Evolutionary conservation across 2,113 vertebrate species (phyloP).

Genomic region (Eolophus roseicapilla): DNA sequence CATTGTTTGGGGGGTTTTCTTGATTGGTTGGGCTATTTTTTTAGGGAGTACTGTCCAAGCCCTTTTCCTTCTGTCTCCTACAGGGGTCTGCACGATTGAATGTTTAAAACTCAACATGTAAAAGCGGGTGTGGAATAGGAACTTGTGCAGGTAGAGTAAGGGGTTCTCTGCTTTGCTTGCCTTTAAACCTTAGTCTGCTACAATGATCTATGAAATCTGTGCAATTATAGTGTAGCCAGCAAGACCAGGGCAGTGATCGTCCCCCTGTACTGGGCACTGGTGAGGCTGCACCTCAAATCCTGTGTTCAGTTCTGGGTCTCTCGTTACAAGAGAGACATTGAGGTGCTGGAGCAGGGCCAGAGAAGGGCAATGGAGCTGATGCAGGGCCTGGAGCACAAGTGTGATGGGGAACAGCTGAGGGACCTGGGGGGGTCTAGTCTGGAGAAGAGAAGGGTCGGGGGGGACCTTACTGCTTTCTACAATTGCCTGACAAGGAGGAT

Average conservation of each 20-base stretch:
- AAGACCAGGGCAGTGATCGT: not conserved
- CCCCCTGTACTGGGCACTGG: too few relatives aligned
- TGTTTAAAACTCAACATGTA: rapidly evolving
- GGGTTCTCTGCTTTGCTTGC: rapidly evolving
- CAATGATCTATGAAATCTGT: rapidly evolving
- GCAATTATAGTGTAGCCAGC: not conserved
- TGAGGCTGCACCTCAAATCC: too few relatives aligned
- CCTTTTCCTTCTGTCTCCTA: not conserved
- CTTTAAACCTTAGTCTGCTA: rapidly evolving
- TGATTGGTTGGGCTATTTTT: too few relatives aligned
- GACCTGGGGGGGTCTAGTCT: not conserved
- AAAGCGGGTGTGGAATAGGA: not conserved
- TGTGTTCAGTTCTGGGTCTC: too few relatives aligned
- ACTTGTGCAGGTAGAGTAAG: rapidly evolving
- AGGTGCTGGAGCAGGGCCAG: not conserved
- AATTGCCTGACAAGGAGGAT: too few relatives aligned
- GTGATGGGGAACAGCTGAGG: not conserved
- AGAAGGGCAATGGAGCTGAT: not conserved
- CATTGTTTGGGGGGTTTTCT: not conserved
- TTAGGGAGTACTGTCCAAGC: rapidly evolving
- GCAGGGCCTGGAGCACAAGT: not conserved
- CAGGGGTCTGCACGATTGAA: rapidly evolving
- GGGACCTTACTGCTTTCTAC: too few relatives aligned
- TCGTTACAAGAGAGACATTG: not conserved
- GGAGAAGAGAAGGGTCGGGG: too few relatives aligned